phyloP scores from a whole-genome alignment of 1,140 invertebrate species.

The Drosophila trapezifrons region DNA sequence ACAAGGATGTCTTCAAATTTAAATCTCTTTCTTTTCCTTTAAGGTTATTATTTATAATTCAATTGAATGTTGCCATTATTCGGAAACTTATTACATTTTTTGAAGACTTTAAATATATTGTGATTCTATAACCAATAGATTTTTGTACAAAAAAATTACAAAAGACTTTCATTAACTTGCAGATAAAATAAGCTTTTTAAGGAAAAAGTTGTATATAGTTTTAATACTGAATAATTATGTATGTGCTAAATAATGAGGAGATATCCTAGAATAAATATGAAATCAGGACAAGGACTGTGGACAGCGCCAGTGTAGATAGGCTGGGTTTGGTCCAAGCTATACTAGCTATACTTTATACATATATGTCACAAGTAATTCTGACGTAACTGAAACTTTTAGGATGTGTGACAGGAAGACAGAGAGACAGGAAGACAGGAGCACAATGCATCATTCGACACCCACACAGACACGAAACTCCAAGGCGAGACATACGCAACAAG shows the following conservation, averaged over 20 bases:
- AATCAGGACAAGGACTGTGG: background rate
- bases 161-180: no score
- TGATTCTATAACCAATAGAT: no score
- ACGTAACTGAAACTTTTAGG: constrained; percentile 29
- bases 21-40: no score
- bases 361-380: constrained; percentile 30
- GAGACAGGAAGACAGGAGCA: constrained; percentile 13
- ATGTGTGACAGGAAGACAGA: constrained; percentile 27
- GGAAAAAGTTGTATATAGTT: no score
- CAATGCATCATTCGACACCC: constrained; percentile 31
- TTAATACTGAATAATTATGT: background rate
- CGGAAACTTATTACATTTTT: background rate
- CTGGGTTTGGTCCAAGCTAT: background rate
- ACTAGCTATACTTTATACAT: constrained; percentile 1
- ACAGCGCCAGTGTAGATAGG: background rate
- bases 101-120: no score
- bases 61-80: no score
- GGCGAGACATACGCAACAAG: constrained; percentile 6
- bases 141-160: no score
- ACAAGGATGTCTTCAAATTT: no score
- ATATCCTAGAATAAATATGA: no score
- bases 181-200: no score
- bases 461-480: constrained; percentile 1
- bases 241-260: no score
- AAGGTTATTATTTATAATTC: background rate